These are phyloP conservation scores for Ptiloglossa arizonensis DNA, from an alignment of 1,140 invertebrate genomes.

Conservation along the genomic window DNA sequence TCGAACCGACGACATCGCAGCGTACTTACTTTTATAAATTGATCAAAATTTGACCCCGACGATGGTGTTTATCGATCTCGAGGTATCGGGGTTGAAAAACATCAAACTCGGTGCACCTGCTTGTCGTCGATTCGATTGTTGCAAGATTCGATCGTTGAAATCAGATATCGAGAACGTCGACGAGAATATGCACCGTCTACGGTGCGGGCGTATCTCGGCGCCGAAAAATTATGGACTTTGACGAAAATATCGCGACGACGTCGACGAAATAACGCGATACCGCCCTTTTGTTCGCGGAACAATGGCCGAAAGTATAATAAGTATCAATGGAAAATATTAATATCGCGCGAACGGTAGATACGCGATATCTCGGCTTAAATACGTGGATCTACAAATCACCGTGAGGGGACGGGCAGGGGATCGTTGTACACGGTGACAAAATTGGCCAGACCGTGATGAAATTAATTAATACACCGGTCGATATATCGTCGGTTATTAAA, in stretches of 20 bases:
- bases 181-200: neutral
- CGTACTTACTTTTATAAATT: too few relatives aligned
- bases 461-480: conserved; percentile 59
- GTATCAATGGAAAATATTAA: conserved; percentile 46
- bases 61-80: too few relatives aligned
- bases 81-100: too few relatives aligned
- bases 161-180: conserved; percentile 10
- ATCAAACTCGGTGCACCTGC: too few relatives aligned
- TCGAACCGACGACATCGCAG: too few relatives aligned
- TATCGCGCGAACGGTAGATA: conserved; percentile 26
- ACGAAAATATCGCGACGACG: conserved; percentile 32
- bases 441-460: conserved; percentile 16
- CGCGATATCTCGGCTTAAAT: conserved; percentile 43
- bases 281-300: neutral
- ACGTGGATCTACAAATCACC: conserved; percentile 15
- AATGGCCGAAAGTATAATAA: conserved; percentile 41
- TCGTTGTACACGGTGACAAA: conserved; percentile 2
- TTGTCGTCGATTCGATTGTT: neutral
- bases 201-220: neutral
- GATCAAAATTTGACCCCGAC: too few relatives aligned
- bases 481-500: conserved; percentile 53
- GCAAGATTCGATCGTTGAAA: neutral
- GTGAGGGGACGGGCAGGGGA: too few relatives aligned
- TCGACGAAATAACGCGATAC: conserved; percentile 25
- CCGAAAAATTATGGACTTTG: conserved; percentile 29